These are phyloP conservation scores for Eudyptes chrysolophus DNA, from an alignment of 2,113 vertebrate genomes.

Conservation along the genomic window DNA sequence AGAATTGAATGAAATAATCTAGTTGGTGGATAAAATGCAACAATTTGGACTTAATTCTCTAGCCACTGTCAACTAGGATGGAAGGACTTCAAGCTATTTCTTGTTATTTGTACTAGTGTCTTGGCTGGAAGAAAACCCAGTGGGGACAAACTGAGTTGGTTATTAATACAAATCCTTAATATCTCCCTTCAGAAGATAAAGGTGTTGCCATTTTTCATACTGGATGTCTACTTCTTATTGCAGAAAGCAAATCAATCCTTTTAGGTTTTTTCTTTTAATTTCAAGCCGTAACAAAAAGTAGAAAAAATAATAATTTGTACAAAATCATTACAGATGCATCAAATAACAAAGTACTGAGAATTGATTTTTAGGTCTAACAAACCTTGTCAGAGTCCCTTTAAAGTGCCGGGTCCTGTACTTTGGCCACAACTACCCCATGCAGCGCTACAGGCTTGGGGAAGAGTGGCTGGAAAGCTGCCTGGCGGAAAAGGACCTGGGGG, in stretches of 20 bases:
- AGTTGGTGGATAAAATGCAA: not conserved
- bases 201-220: not conserved
- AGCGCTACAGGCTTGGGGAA: too few species aligned
- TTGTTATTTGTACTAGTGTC: not conserved
- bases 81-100: constrained; percentile 20
- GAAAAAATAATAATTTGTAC: not conserved
- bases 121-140: not conserved
- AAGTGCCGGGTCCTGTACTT: too few species aligned
- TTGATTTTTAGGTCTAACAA: not conserved
- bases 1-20: not conserved
- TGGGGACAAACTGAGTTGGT: not conserved
- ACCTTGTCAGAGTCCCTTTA: not conserved
- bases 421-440: too few species aligned
- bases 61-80: not conserved
- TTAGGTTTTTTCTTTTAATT: not conserved
- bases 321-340: not conserved
- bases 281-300: not conserved
- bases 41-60: constrained; percentile 21
- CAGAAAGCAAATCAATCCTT: not conserved
- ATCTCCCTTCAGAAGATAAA: constrained; percentile 24
- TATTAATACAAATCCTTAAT: constrained; percentile 43
- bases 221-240: not conserved
- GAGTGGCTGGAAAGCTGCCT: too few species aligned
- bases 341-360: not conserved
- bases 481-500: too few species aligned